Base-by-base conservation (phyloP, 2,888 invertebrate genomes). In the Auanema sp. region DNA sequence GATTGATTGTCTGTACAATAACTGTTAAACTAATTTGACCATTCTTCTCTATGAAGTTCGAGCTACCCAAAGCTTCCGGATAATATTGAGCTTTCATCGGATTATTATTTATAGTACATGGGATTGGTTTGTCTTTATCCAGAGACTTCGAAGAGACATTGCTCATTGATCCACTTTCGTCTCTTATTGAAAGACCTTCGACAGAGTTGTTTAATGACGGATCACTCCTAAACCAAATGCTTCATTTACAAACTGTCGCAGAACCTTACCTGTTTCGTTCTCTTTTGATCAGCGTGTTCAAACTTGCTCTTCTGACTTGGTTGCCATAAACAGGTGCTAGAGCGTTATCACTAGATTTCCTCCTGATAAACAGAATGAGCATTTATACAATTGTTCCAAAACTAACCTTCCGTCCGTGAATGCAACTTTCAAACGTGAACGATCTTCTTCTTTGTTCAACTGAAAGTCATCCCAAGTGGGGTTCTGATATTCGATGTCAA, bases 1-100 rank as follows among this genome's bases (percentile, higher is more conserved):
- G 68, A 43, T 72, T 71, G 40, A 84, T 67, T 0, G 77, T 77
- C 58, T 78, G 75, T 23, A 81, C 71, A 1, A 94, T 90, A 14
- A 94, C 91, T 87, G 91, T 90, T 74, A 92, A 89, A 84, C 95
- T 92, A 64, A 98, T 90, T 83, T 94, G 92, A 0, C 98, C 97
- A 77, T 95, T 93, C 79, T 91, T 90, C 33, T 93, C 95, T 64
- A 97, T 95, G 83, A 95, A 98, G 83, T 91, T 89, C 21, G 90
- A 87, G 0, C 96, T 84, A 2, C 83, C 83, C 10, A 81, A 58
- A 10, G 73, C 73, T 60, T 69, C 69, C 12, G 69, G 69, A 24
- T 58, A 66, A 56, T 60, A 69, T 47, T 66, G 66, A 40, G 64
- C 58, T 21, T 58, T 58, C 44, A 24, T 55, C 33, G 33, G 33